Evolutionary conservation across 2,888 invertebrate genomes (phyloP).

Genomic region (Orthosia gracilis): DNA sequence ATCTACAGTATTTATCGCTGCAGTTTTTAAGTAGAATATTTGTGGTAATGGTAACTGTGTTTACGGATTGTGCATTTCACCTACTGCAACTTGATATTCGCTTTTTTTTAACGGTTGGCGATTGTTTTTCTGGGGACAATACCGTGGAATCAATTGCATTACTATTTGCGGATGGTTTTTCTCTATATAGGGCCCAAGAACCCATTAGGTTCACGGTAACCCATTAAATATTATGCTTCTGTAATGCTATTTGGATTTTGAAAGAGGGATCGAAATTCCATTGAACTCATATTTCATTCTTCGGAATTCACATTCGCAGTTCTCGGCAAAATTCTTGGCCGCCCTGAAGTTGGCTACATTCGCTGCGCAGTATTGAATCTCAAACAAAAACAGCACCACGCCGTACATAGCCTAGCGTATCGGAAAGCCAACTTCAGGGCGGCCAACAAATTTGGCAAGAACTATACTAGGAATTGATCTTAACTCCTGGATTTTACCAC

Average conservation of each 20-base stretch:
- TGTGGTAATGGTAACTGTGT: neutral
- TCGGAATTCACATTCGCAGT: neutral
- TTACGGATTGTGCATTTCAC: neutral
- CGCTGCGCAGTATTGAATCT: too few relatives aligned
- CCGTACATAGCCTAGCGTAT: too few relatives aligned
- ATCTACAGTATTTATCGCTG: conserved; percentile 45
- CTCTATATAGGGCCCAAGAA: too few relatives aligned
- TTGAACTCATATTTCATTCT: neutral
- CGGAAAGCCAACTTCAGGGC: too few relatives aligned
- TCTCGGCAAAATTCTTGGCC: too few relatives aligned
- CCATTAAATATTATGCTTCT: too few relatives aligned
- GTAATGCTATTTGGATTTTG: neutral
- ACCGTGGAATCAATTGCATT: neutral
- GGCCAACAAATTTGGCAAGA: too few relatives aligned
- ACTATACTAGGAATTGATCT: neutral
- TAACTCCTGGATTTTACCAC: neutral
- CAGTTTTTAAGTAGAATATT: conserved; percentile 21
- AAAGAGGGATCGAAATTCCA: neutral
- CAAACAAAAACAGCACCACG: too few relatives aligned
- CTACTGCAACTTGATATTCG: neutral
- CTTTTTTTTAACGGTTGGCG: neutral
- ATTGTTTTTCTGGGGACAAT: conserved; percentile 8
- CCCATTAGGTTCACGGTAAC: too few relatives aligned
- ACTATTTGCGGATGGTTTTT: too few relatives aligned
- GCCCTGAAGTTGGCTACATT: too few relatives aligned